phyloP scores from a whole-genome alignment of 2,888 invertebrate genomes.

The Linnaemya vulpina region DNA sequence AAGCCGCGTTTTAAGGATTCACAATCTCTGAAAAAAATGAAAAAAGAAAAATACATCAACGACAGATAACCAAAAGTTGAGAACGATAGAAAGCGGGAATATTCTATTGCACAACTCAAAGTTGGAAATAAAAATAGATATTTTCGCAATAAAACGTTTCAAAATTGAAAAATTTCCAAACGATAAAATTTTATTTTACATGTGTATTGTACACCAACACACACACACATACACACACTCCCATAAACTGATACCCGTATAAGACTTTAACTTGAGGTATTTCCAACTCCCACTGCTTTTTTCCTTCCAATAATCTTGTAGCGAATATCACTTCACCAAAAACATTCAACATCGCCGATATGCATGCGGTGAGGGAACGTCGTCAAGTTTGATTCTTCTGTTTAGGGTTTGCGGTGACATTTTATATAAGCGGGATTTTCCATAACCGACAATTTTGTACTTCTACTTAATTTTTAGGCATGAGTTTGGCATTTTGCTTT shows the following conservation, averaged over 20 bases:
- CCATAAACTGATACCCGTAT: slow-evolving; percentile 30
- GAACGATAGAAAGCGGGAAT: background rate
- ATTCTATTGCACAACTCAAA: slow-evolving; percentile 25
- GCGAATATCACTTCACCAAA: slow-evolving; percentile 18
- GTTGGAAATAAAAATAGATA: background rate
- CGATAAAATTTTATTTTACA: slow-evolving; percentile 81
- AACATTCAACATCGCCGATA: slow-evolving; percentile 52
- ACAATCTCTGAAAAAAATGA: slow-evolving; percentile 32
- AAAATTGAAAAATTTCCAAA: slow-evolving; percentile 83
- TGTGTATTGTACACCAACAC: slow-evolving; percentile 33
- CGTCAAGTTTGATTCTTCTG: slow-evolving; percentile 48
- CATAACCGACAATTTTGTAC: too few relatives aligned
- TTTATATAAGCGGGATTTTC: too few relatives aligned
- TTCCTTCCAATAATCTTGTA: slow-evolving; percentile 38
- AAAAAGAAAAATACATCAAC: slow-evolving; percentile 2
- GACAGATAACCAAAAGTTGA: slow-evolving; percentile 14
- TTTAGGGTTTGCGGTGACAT: too few relatives aligned
- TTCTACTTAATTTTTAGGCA: too few relatives aligned
- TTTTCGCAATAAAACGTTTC: slow-evolving; percentile 63
- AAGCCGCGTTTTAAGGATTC: slow-evolving; percentile 63
- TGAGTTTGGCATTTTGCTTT: too few relatives aligned
- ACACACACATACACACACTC: slow-evolving; percentile 30
- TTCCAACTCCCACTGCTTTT: slow-evolving; percentile 44
- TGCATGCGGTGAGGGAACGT: slow-evolving; percentile 26
- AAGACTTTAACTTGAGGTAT: slow-evolving; percentile 53